Base-by-base conservation (phyloP, 2,888 invertebrate species). In the Laothoe populi region DNA sequence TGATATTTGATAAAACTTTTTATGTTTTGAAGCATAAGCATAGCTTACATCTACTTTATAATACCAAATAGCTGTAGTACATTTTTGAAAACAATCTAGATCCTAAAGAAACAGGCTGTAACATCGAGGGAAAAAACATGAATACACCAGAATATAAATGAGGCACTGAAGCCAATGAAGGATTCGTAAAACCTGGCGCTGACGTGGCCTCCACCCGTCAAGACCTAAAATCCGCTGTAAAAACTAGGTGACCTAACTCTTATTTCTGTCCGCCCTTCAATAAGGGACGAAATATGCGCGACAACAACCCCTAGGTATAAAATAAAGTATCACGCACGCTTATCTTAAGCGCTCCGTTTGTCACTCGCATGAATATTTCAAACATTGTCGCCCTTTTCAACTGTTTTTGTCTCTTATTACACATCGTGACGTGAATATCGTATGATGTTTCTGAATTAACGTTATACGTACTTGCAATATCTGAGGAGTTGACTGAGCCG, bases 361-460 rank as follows among this genome's bases (percentile, higher is more conserved):
- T 53, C 26, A 19, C 31, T 16, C 31, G 11, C 53, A 53, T 53
- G 53, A 53, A 53, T 53, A 31, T 53, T 53, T 53, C 53, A 53
- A 35, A 53, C 53, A 53, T 53, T 35, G 53, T 53, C 53, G 10
- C 31, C 16, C 5, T 35, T 53, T 26, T 31, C 31, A 53, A 53
- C 31, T 53, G 53, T 53, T 53, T 53, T 31, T 31, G 53, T 35
- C 53, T 35, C 31, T 31, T 53, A 53, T 53, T 49, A 49, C 16
- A 31, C 4, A 31, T 16, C 53, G 31, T 53, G 53, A 53, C 53
- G 31, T 2, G 53, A 53, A 31, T 53, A 24, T 4, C 31, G 11
- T 19, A 31, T 4, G 19, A 26, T 16, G n/a, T 10, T 7, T 16
- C 16, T 53, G 31, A 31, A 31, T 53, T 53, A 35, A 31, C 10